Evolutionary conservation across 2,888 invertebrate species (phyloP), one percentile per base, ranked within the genome.

Genomic region (Drosophila ustulata): DNA sequence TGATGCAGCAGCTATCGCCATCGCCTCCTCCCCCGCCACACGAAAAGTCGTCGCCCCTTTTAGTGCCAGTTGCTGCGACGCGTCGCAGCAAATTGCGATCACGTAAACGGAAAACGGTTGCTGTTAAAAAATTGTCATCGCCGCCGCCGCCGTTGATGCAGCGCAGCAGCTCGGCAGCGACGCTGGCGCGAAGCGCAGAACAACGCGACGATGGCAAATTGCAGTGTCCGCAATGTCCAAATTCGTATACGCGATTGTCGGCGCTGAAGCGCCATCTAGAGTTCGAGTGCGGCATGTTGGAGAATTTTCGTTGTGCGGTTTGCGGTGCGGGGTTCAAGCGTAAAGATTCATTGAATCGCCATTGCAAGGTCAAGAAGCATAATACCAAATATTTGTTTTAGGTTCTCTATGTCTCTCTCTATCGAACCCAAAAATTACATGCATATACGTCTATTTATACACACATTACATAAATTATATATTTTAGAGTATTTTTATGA

Each of bases 241-340:
- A 83, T 50, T 66, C 77, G 9, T 89, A 88, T 71, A 80, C 88
- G 11, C 75, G 89, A 30, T 43, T 75, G 9, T 88, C 86, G 53
- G 87, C 87, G 41, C 68, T 87, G 6, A 88, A 88, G 65, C 88
- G 87, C n/a, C 87, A 87, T 59, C 62, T 88, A 39, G 85, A 88
- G 46, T 87, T 88, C 46, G 87, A 87, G 52, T 87, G 87, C 66
- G 87, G 87, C 6, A 79, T 79, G 72, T 52, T 83, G 66, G 81
- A 86, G 43, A 86, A 85, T 63, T 87, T 87, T 53, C 75, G 78
- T 49, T 87, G 87, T 62, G 59, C 66, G 43, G 76, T 85, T 53
- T 86, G 86, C 71, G 81, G 76, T 75, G 89, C 85, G n/a, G 85
- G 85, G 43, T 86, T 86, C 53, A 86, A 86, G 80, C 85, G 85